Evolutionary conservation across 2,888 invertebrate genomes (phyloP).

Genomic region (Sipha maydis): DNA sequence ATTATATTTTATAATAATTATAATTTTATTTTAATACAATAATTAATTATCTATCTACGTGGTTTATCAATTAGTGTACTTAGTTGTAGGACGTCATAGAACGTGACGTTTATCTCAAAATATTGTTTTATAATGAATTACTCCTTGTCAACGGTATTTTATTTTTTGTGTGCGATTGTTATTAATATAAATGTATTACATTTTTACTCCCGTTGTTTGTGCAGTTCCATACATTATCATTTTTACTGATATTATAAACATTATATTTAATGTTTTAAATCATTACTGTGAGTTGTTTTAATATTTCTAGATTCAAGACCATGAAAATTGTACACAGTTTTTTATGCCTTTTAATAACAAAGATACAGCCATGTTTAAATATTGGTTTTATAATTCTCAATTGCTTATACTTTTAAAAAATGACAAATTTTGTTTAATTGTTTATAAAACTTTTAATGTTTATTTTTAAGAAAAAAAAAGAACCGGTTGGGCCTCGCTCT

Average conservation of each 20-base stretch:
- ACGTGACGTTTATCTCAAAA: constrained; percentile 40
- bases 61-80: constrained; percentile 29
- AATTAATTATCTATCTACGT: constrained; percentile 23
- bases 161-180: background rate
- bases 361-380: too few species aligned
- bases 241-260: background rate
- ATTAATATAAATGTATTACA: background rate
- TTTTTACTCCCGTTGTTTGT: background rate
- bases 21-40: background rate
- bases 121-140: background rate
- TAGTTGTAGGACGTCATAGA: constrained; percentile 3
- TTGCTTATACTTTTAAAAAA: too few species aligned
- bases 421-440: too few species aligned
- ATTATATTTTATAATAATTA: background rate
- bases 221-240: background rate
- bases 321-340: too few species aligned
- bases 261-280: background rate
- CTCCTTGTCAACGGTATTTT: constrained; percentile 8
- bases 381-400: too few species aligned
- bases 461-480: background rate
- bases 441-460: background rate
- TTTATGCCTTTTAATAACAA: too few species aligned
- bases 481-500: too few species aligned
- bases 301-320: background rate
- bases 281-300: background rate